Evolutionary conservation across 2,797 vertebrate species (phyloP).

Genomic region (Pitangus sulphuratus): DNA sequence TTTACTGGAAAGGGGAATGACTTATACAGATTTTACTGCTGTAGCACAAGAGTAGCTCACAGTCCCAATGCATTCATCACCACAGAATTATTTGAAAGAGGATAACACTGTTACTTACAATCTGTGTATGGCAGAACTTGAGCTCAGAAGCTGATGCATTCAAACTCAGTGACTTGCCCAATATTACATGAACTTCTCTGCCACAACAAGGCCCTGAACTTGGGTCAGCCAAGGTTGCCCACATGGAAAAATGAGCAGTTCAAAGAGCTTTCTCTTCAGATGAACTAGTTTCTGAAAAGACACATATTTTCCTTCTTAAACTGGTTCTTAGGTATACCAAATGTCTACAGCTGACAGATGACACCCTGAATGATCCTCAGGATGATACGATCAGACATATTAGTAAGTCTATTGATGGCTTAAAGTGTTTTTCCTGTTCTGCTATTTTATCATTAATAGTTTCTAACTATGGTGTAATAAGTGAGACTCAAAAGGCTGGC

Average conservation of each 20-base stretch:
- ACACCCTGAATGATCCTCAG: neutral
- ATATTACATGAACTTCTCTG: neutral
- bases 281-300: neutral
- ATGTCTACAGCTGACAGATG: neutral
- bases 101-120: neutral
- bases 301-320: neutral
- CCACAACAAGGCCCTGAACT: neutral
- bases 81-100: neutral
- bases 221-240: neutral
- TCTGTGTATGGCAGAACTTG: neutral
- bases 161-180: neutral
- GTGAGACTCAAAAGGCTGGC: neutral
- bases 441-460: neutral
- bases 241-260: neutral
- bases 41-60: neutral
- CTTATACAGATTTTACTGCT: neutral
- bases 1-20: neutral
- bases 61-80: neutral
- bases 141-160: neutral
- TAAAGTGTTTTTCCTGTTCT: neutral
- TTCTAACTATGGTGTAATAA: neutral
- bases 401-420: neutral
- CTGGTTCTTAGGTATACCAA: neutral
- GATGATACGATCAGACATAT: neutral
- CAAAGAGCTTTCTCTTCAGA: neutral